Evolutionary conservation across 2,888 invertebrate genomes (phyloP).

Genomic region (Merodon equestris): DNA sequence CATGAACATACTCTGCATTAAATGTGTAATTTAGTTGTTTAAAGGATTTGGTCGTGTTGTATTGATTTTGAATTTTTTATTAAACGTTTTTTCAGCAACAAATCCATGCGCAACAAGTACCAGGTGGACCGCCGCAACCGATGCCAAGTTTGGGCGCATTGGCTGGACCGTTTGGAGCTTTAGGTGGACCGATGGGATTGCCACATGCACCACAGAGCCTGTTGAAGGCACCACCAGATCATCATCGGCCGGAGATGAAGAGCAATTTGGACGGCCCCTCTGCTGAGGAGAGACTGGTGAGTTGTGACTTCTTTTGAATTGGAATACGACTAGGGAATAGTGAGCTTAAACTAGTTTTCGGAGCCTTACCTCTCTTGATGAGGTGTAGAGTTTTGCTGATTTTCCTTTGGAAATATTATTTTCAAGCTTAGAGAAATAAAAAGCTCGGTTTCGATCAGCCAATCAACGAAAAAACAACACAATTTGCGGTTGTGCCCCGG

Average conservation of each 20-base stretch:
- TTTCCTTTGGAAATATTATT: too few species aligned
- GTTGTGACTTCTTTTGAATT: too few species aligned
- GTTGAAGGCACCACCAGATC: slow-evolving; percentile 78
- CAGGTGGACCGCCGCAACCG: slow-evolving; percentile 81
- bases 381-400: too few species aligned
- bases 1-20: slow-evolving; percentile 23
- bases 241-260: slow-evolving; percentile 79
- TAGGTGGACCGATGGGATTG: slow-evolving; percentile 78
- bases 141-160: slow-evolving; percentile 80
- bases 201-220: slow-evolving; percentile 79
- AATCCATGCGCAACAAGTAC: slow-evolving; percentile 92
- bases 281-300: slow-evolving; percentile 82
- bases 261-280: slow-evolving; percentile 80
- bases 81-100: slow-evolving; percentile 84
- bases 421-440: too few species aligned
- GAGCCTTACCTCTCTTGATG: too few species aligned
- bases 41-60: neutral
- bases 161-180: slow-evolving; percentile 78
- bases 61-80: slow-evolving; percentile 34
- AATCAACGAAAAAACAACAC: too few species aligned
- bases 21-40: slow-evolving; percentile 23
- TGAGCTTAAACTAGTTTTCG: too few species aligned
- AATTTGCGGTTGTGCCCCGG: too few species aligned
- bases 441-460: too few species aligned
- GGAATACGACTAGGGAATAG: too few species aligned